These are phyloP conservation scores for Naso thynnoides DNA, from an alignment of 2,797 vertebrate genomes.

Conservation along the genomic window DNA sequence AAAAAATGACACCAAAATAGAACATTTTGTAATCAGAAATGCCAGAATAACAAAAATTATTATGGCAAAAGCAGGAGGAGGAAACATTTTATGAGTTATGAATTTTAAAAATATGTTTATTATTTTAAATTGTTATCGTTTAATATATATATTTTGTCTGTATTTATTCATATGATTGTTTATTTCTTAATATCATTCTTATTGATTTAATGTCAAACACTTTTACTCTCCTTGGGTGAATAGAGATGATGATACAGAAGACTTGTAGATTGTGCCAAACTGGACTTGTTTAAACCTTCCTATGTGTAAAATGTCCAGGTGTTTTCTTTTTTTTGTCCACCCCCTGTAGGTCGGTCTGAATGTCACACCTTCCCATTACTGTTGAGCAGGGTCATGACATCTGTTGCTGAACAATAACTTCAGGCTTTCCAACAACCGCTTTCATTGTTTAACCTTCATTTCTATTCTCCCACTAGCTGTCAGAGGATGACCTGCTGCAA, in stretches of 20 bases:
- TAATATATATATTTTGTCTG: background rate
- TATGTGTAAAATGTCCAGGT: background rate
- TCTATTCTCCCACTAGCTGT: slow-evolving; percentile 83
- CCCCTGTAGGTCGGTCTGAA: slow-evolving; percentile 40
- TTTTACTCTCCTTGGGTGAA: background rate
- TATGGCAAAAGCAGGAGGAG: background rate
- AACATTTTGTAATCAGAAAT: too few species aligned
- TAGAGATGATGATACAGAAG: background rate
- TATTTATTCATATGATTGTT: background rate
- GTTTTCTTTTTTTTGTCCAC: slow-evolving; percentile 36
- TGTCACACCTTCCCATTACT: slow-evolving; percentile 28
- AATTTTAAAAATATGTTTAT: background rate
- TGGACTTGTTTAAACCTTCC: background rate
- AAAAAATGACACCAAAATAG: too few species aligned
- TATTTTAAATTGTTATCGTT: slow-evolving; percentile 2
- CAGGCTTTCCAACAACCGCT: slow-evolving; percentile 17
- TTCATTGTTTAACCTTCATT: slow-evolving; percentile 74
- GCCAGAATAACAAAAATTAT: too few species aligned
- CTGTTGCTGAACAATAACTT: slow-evolving; percentile 19
- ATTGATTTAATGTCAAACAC: background rate
- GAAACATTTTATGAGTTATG: background rate
- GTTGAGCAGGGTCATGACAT: slow-evolving; percentile 34
- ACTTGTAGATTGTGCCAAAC: background rate
- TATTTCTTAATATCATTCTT: background rate
- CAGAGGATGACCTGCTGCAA: slow-evolving; percentile 71